Evolutionary conservation across 1,140 invertebrate genomes (phyloP).

Genomic region (Thaumetopoea pityocampa): DNA sequence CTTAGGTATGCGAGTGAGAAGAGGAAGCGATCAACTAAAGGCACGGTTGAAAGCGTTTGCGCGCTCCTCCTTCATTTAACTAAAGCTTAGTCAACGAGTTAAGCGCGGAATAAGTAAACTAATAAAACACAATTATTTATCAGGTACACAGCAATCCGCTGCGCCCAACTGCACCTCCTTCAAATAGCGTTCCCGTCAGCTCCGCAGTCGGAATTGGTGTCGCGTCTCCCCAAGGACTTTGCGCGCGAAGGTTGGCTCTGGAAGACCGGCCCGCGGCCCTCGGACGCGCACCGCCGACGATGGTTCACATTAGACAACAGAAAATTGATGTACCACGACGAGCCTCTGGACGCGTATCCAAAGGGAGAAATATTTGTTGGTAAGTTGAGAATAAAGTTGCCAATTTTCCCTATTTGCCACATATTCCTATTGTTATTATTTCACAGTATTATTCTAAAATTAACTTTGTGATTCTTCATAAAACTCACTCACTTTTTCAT

Average conservation of each 20-base stretch:
- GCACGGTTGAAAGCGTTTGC: no score
- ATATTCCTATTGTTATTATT: no score
- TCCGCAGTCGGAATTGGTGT: slow-evolving; percentile 84
- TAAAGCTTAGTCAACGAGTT: no score
- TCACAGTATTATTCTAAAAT: no score
- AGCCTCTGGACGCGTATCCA: slow-evolving; percentile 89
- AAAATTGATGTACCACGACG: slow-evolving; percentile 94
- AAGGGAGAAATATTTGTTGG: slow-evolving; percentile 94
- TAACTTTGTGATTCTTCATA: no score
- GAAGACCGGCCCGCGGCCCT: slow-evolving; percentile 89
- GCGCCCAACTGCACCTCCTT: slow-evolving; percentile 88
- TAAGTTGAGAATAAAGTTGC: slow-evolving; percentile 32
- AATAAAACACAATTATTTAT: slow-evolving; percentile 80
- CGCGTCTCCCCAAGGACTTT: slow-evolving; percentile 87
- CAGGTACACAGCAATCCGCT: slow-evolving; percentile 93
- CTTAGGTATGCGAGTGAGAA: no score
- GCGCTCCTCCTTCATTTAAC: no score
- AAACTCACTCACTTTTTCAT: no score
- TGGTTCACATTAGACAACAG: slow-evolving; percentile 94
- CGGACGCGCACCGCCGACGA: slow-evolving; percentile 87
- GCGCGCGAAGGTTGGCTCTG: slow-evolving; percentile 90
- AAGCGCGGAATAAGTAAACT: not conserved
- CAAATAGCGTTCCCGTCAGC: slow-evolving; percentile 90
- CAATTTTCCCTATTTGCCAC: no score
- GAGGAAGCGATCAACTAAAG: no score